Base-by-base conservation (phyloP, 92 coral and sea anemone genomes). In the Parazoanthus darwini region DNA sequence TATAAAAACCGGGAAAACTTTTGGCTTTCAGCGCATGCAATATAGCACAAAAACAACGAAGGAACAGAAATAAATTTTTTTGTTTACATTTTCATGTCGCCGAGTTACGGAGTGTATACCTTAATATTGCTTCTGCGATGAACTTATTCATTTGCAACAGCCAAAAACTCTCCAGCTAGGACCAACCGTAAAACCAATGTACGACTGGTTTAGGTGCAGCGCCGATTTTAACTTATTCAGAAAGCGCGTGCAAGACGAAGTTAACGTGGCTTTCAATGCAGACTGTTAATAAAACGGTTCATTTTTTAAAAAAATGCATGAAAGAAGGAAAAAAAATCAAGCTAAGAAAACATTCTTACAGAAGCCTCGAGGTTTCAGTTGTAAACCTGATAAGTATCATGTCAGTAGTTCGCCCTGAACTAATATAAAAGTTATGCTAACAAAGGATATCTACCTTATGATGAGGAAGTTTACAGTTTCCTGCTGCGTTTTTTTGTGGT, bases 381-480 rank as follows among this genome's bases (percentile, higher is more conserved):
- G 29, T 4, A 66, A 23, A 38, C 22, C 50, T 42, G 86, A 70
- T 84, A 70, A 84, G 66, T 35, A 84, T 72, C 75, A 22, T 84
- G 86, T 78, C 51, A 54, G 3, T 20, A 15, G 35, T 11, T 72
- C 42, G 68, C 72, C 66, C 66, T 71, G 78, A 71, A 84, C 48
- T 26, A 84, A 82, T 82, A 67, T 82, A 39, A 4, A 4, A 8
- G 38, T 8, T n/a, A 7, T n/a, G 10, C 35, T 48, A 80, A 36
- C 11, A 33, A 51, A 84, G 44, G 38, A 43, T 42, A 22, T 71
- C 79, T 71, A 20, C 79, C 43, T 44, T 84, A 1, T 48, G 66
- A 48, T 71, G 78, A 84, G 78, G 54, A 70, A 84, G 87, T 70
- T 83, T 54, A 38, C 14, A 76, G 48, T 72, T 10, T 35, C 87